Conservation (phyloP, 2,113 vertebrate species). For the Haemorhous mexicanus region DNA sequence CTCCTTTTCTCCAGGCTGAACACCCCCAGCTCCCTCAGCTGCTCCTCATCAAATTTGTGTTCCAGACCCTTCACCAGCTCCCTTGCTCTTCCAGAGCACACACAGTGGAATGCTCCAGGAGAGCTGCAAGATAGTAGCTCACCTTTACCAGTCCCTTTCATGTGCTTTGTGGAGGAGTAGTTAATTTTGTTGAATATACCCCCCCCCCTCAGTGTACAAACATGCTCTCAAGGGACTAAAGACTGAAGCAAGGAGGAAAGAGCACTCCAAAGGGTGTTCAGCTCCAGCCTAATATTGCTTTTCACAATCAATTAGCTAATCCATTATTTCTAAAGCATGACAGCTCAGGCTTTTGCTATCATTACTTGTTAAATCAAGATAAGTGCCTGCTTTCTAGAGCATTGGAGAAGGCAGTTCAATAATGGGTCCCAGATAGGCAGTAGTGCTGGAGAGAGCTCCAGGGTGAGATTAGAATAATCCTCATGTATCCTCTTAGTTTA, state of each 20-base stretch:
- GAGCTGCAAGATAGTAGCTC: not conserved
- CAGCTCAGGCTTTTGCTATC: constrained; percentile 29
- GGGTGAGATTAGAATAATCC: constrained; percentile 54
- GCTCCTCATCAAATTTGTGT: not conserved
- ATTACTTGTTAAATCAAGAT: constrained; percentile 50
- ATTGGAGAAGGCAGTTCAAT: not conserved
- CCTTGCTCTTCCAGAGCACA: not conserved
- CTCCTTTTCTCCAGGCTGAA: not conserved
- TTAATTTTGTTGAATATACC: not conserved
- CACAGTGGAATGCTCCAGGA: not conserved
- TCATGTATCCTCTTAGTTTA: constrained; percentile 40
- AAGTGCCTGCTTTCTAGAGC: constrained; percentile 46
- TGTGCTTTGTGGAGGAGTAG: not conserved
- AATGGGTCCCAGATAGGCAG: not conserved
- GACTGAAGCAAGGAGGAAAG: not conserved
- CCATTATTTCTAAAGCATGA: not conserved
- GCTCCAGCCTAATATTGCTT: not conserved
- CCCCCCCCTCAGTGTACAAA: accelerated
- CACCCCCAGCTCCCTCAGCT: not conserved
- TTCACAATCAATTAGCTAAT: constrained; percentile 43
- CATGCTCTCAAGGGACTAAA: not conserved
- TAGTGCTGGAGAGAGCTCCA: constrained; percentile 13
- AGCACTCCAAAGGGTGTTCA: not conserved
- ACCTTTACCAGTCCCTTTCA: not conserved
- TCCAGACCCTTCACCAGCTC: not conserved